These are phyloP conservation scores for Tillus elongatus DNA, from an alignment of 2,888 invertebrate genomes.

Conservation along the genomic window DNA sequence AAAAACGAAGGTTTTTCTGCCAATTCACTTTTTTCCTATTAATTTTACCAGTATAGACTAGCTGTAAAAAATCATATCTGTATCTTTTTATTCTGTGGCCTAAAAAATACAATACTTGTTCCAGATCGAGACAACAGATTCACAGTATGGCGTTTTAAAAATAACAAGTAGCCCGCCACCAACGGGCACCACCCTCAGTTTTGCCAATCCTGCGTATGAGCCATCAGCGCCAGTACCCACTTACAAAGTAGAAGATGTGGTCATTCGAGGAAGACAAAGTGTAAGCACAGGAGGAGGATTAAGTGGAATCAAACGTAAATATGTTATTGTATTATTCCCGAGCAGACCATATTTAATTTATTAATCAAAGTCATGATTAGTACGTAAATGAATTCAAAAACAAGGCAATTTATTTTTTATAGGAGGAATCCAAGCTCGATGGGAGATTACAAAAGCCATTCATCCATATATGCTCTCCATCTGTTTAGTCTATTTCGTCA, in stretches of 20 bases:
- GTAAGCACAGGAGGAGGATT: slow-evolving; percentile 42
- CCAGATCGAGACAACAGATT: slow-evolving; percentile 55
- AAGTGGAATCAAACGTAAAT: slow-evolving; percentile 46
- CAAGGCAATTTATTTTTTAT: too few relatives aligned
- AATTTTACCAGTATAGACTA: too few relatives aligned
- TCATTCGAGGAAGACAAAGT: slow-evolving; percentile 52
- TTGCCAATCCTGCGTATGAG: slow-evolving; percentile 78
- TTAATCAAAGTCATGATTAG: too few relatives aligned
- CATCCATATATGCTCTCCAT: slow-evolving; percentile 89
- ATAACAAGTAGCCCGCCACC: slow-evolving; percentile 61
- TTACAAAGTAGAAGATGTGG: slow-evolving; percentile 70
- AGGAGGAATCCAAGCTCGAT: slow-evolving; percentile 64
- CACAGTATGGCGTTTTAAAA: slow-evolving; percentile 67
- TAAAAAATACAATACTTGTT: too few relatives aligned
- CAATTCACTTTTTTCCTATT: too few relatives aligned
- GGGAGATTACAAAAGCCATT: slow-evolving; percentile 74
- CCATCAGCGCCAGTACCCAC: slow-evolving; percentile 54
- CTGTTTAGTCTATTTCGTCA: slow-evolving; percentile 80
- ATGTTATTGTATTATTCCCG: too few relatives aligned
- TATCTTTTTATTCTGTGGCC: too few relatives aligned
- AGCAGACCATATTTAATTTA: too few relatives aligned
- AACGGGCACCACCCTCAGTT: slow-evolving; percentile 56
- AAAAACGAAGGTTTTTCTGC: too few relatives aligned
- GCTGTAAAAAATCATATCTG: too few relatives aligned
- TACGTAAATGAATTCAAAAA: too few relatives aligned